Percentiles rank a stretch among this genome's conserved stretches.
Conservation (phyloP, 2,888 invertebrate species). For the Dryococelus australis region DNA sequence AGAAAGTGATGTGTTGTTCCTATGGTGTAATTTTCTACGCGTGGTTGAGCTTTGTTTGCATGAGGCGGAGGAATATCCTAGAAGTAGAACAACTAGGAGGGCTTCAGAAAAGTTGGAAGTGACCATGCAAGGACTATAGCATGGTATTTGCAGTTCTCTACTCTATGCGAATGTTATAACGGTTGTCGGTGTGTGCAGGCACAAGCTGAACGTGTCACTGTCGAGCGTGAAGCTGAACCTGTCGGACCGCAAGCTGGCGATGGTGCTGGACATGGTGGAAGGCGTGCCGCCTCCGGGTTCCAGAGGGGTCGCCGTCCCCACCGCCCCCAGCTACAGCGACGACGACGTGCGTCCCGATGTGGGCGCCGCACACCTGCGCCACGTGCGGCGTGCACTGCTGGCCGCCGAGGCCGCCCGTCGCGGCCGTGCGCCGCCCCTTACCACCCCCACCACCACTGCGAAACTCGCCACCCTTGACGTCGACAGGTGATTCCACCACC, state of each 20-base stretch:
- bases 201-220: conserved; percentile 77
- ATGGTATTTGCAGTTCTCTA: too few species aligned
- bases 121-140: too few species aligned
- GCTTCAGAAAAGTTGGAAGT: too few species aligned
- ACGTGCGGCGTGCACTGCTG: conserved; percentile 37
- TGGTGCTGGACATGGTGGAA: conserved; percentile 70
- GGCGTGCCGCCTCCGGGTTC: conserved; percentile 60
- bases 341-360: conserved; percentile 46
- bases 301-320: background rate
- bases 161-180: too few species aligned
- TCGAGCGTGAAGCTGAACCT: conserved; percentile 77
- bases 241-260: conserved; percentile 74
- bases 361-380: conserved; percentile 40
- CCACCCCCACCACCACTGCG: conserved; percentile 51
- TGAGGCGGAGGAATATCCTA: too few species aligned
- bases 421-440: background rate
- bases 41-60: too few species aligned
- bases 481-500: conserved; percentile 53
- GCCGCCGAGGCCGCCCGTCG: background rate
- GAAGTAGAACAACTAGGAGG: too few species aligned
- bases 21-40: too few species aligned
- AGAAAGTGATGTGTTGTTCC: too few species aligned
- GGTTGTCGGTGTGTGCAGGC: conserved; percentile 59
- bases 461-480: conserved; percentile 59
- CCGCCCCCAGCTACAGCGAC: background rate